Evolutionary conservation across 2,888 invertebrate genomes (phyloP).

Genomic region (Drosophila nr. medialis): DNA sequence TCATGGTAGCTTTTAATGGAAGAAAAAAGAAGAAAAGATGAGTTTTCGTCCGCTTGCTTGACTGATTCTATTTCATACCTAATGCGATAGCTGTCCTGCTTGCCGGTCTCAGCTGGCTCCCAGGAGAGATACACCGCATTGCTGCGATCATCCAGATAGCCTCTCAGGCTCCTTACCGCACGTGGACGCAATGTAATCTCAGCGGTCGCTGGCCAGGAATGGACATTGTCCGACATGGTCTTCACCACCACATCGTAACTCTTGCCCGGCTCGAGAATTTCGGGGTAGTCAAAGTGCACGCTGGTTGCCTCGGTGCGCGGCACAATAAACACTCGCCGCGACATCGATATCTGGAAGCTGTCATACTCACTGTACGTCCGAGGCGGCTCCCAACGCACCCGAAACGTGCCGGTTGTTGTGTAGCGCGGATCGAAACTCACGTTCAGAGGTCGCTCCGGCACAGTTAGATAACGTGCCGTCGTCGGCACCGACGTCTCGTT

Average conservation of each 20-base stretch:
- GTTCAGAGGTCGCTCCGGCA: constrained; percentile 93
- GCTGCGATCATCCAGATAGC: constrained; percentile 87
- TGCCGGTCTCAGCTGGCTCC: constrained; percentile 90
- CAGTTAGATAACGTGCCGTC: constrained; percentile 96
- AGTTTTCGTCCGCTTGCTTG: neutral
- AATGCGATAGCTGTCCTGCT: constrained; percentile 91
- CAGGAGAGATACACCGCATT: constrained; percentile 91
- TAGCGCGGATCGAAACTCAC: constrained; percentile 91
- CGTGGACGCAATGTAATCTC: constrained; percentile 94
- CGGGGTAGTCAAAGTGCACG: constrained; percentile 90
- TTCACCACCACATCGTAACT: constrained; percentile 96
- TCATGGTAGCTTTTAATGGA: constrained; percentile 89
- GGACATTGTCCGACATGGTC: constrained; percentile 96
- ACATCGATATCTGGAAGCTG: constrained; percentile 94
- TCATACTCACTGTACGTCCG: constrained; percentile 94
- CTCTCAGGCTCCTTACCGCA: constrained; percentile 89
- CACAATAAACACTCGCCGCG: constrained; percentile 88
- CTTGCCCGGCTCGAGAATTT: constrained; percentile 93
- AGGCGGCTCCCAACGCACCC: constrained; percentile 94
- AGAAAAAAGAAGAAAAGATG: neutral
- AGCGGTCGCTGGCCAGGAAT: constrained; percentile 94
- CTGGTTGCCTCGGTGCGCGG: constrained; percentile 86
- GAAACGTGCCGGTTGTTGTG: constrained; percentile 91
- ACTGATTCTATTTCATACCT: constrained; percentile 49
- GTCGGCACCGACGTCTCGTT: constrained; percentile 96